Evolutionary conservation across 2,797 vertebrate species (phyloP).

Genomic region (Uromys caudimaculatus): DNA sequence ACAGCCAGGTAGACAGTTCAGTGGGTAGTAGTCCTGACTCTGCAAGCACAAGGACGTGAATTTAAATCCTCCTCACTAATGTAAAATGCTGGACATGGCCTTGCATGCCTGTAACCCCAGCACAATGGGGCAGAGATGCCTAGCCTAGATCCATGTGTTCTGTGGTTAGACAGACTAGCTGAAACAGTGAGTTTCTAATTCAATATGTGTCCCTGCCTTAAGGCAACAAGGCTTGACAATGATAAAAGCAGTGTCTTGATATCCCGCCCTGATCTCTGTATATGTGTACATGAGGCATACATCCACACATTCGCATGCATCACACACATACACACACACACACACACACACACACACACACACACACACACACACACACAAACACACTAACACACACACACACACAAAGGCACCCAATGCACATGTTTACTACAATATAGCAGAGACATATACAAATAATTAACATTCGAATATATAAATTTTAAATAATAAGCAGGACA

Average conservation of each 20-base stretch:
- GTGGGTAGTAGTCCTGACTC: too few species aligned
- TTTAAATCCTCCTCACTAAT: not conserved
- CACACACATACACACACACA: not conserved
- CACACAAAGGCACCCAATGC: too few species aligned
- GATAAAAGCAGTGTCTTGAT: not conserved
- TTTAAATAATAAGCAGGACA: not conserved
- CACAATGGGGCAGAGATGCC: fast-evolving
- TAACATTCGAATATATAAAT: not conserved
- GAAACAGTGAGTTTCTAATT: not conserved
- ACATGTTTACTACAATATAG: not conserved
- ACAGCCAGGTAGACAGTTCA: too few species aligned
- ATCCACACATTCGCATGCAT: not conserved
- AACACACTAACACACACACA: not conserved
- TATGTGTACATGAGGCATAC: not conserved
- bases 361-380: not conserved
- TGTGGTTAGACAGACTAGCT: not conserved
- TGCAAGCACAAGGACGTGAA: not conserved
- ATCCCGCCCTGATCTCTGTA: not conserved
- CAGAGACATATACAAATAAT: not conserved
- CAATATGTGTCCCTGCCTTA: not conserved
- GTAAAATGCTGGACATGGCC: not conserved
- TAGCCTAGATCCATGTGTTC: not conserved
- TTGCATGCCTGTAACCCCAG: not conserved
- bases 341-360: not conserved
- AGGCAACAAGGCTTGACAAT: not conserved